phyloP scores from a whole-genome alignment of 35 echinoderm and acorn worm species.

The Heliocidaris tuberculata region DNA sequence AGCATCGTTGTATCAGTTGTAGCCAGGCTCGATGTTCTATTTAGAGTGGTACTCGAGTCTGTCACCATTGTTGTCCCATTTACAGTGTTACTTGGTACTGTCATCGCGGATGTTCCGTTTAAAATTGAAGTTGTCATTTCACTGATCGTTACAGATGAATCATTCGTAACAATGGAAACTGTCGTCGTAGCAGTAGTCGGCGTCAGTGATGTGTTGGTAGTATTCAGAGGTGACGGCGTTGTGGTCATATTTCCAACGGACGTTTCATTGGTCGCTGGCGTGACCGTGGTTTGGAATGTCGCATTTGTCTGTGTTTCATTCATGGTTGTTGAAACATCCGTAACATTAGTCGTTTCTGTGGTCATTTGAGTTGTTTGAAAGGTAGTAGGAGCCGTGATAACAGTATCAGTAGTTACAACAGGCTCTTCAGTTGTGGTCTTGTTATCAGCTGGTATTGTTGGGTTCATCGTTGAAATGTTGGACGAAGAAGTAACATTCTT shows the following conservation, averaged over 20 bases:
- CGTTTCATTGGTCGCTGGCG: background rate
- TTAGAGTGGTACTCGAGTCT: too few species aligned
- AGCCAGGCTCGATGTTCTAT: too few species aligned
- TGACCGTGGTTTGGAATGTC: background rate
- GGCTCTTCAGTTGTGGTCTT: background rate
- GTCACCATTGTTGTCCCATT: too few species aligned
- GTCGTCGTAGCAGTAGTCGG: background rate
- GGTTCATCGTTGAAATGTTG: background rate
- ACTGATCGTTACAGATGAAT: background rate
- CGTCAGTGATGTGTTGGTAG: background rate
- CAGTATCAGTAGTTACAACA: background rate
- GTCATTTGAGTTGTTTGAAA: background rate
- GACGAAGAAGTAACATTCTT: background rate
- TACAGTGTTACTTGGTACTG: background rate
- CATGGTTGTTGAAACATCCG: background rate
- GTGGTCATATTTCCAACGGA: constrained; percentile 14
- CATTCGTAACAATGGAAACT: background rate
- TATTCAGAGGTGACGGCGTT: background rate
- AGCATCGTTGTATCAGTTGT: too few species aligned
- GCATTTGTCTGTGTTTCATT: background rate
- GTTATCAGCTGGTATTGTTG: background rate
- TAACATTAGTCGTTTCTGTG: background rate
- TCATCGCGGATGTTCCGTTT: background rate
- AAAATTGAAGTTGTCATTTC: background rate
- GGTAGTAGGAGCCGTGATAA: background rate